phyloP scores from a whole-genome alignment of 2,888 invertebrate species.

The Gisinianus flammeolus region DNA sequence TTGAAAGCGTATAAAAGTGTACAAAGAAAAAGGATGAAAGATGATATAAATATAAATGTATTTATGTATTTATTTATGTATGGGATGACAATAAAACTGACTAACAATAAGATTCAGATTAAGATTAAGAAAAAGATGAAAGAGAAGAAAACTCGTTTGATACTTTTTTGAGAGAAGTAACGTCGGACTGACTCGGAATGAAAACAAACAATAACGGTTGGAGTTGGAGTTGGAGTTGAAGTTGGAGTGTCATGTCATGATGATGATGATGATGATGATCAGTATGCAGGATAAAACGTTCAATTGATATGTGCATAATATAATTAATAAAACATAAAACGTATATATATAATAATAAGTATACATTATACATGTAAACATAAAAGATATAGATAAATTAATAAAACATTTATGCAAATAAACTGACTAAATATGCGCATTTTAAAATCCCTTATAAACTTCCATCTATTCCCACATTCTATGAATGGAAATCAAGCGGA shows the following conservation, averaged over 20 bases:
- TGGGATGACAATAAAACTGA: too few relatives aligned
- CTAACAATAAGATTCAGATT: too few relatives aligned
- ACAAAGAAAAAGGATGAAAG: too few relatives aligned
- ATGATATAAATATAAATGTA: too few relatives aligned
- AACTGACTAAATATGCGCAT: slow-evolving; percentile 42
- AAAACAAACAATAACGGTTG: not conserved
- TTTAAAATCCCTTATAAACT: slow-evolving; percentile 43
- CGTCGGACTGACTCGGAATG: not conserved
- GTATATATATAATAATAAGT: too few relatives aligned
- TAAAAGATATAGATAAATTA: not conserved
- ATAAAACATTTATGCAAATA: slow-evolving; percentile 40
- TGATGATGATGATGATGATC: slow-evolving; percentile 18
- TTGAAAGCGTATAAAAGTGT: too few relatives aligned
- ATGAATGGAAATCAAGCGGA: not conserved
- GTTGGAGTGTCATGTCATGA: not conserved
- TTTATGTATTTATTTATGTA: too few relatives aligned
- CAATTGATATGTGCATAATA: slow-evolving; percentile 43
- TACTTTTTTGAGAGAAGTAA: not conserved
- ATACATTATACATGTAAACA: too few relatives aligned
- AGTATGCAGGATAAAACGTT: slow-evolving; percentile 40
- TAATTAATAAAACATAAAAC: slow-evolving; percentile 37
- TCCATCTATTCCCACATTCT: slow-evolving; percentile 5
- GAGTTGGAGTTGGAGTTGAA: not conserved
- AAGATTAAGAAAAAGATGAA: not conserved
- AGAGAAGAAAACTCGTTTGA: not conserved